Base-by-base conservation (phyloP, 2,113 vertebrate species). In the Chascanopsetta lugubris region DNA sequence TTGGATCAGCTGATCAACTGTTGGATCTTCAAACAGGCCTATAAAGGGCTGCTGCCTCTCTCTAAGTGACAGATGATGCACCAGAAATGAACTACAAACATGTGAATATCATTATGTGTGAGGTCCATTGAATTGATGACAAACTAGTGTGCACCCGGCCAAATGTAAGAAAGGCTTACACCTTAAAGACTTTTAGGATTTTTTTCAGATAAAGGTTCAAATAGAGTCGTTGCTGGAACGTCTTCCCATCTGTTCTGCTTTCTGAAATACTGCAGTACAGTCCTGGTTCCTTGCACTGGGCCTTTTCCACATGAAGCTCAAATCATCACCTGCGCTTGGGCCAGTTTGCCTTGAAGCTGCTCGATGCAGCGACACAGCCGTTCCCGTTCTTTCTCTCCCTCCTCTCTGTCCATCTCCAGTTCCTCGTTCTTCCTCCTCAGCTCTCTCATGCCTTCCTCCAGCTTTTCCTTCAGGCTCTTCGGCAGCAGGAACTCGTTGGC, bases 391-490 rank as follows among this genome's bases (percentile, higher is more conserved):
- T 79, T 85, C 42, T 91, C 87, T 2, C 72, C 79, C 18, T 89
- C 88, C 0, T 85, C 79, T 60, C 60, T 85, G 48, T 89, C 83
- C 48, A 53, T 84, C 74, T 92, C 89, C 61, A 93, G 84, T 72
- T 92, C 88, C 12, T 90, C 88, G 1, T 92, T 93, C 71, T 61
- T 90, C 51, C n/a, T 82, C 69, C 75, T 89, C 24, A 93, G 57
- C 3, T 92, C 92, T 49, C 57, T 75, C 85, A 93, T 88, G 4
- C 81, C 82, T 75, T 88, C 88, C 48, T 92, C 91, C 54, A 92
- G 63, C 43, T 93, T 90, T 17, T 93, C 90, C 69, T 92, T 93
- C 60, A 90, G 89, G 83, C 74, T 88, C 74, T 92, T 93, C 61
- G 92, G 82, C 63, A 92, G 51, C 40, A 92, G 88, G 57, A 92